phyloP scores from a whole-genome alignment of 2,113 vertebrate genomes.

The Brienomyrus brachyistius region DNA sequence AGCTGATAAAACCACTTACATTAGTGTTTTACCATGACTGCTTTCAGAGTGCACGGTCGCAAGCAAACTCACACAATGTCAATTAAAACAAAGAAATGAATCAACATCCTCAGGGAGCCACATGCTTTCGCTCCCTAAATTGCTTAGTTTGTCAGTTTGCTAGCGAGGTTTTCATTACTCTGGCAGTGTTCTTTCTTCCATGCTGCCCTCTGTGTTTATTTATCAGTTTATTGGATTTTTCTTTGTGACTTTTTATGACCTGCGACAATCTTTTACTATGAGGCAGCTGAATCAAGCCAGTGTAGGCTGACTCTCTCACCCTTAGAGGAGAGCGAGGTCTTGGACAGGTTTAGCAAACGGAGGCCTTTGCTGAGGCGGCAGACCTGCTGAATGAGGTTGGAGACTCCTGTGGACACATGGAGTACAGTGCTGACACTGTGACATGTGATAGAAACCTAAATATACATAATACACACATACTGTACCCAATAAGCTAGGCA shows the following conservation, averaged over 20 bases:
- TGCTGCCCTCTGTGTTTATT: neutral
- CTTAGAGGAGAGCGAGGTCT: slow-evolving; percentile 76
- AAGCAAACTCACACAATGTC: neutral
- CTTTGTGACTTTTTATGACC: neutral
- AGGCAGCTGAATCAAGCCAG: neutral
- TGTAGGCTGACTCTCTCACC: slow-evolving; percentile 49
- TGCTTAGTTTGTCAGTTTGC: neutral
- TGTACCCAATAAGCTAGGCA: neutral
- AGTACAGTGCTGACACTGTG: neutral
- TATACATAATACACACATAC: too few species aligned
- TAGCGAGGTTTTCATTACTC: neutral
- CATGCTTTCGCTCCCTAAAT: neutral
- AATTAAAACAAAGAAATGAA: too few species aligned
- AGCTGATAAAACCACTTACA: neutral
- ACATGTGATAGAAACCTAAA: neutral
- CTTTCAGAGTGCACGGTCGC: neutral
- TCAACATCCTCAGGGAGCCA: neutral
- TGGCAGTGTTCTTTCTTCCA: neutral
- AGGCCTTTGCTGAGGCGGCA: slow-evolving; percentile 78
- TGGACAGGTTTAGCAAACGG: slow-evolving; percentile 77
- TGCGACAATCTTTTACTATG: neutral
- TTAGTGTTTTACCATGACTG: neutral
- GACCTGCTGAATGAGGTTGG: slow-evolving; percentile 78
- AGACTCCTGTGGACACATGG: slow-evolving; percentile 59
- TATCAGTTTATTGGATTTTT: neutral